Evolutionary conservation across 30 jellyfish, hydroid and myxozoan genomes (phyloP).

Genomic region (Aurelia coerulea): DNA sequence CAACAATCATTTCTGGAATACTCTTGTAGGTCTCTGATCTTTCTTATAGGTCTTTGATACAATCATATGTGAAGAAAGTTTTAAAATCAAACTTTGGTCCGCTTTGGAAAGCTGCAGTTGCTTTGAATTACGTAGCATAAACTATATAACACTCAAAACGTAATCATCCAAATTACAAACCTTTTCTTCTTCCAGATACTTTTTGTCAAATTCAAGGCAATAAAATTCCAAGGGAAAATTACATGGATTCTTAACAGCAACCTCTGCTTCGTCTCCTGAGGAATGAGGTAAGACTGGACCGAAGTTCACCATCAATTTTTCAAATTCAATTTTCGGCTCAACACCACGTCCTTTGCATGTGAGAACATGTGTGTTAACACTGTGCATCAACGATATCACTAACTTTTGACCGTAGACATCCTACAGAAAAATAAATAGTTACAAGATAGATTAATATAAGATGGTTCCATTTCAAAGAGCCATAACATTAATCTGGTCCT

Average conservation of each 20-base stretch:
- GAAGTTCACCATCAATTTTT: slow-evolving; percentile 72
- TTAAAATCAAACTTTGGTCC: too few relatives aligned
- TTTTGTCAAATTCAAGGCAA: slow-evolving; percentile 95
- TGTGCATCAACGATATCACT: slow-evolving; percentile 67
- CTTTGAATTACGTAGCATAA: too few relatives aligned
- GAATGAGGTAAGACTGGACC: slow-evolving; percentile 95
- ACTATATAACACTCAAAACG: not conserved
- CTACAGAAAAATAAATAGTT: slow-evolving; percentile 23
- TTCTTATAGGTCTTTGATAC: too few relatives aligned
- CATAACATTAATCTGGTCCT: too few relatives aligned
- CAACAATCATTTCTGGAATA: too few relatives aligned
- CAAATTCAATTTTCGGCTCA: slow-evolving; percentile 95
- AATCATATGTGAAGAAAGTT: too few relatives aligned
- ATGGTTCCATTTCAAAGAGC: too few relatives aligned
- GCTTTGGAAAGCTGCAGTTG: too few relatives aligned
- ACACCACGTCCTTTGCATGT: slow-evolving; percentile 94
- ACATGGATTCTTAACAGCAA: slow-evolving; percentile 89
- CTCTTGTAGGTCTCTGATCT: too few relatives aligned
- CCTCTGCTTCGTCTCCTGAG: slow-evolving; percentile 86
- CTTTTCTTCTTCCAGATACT: slow-evolving; percentile 91
- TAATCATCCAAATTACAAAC: slow-evolving; percentile 29
- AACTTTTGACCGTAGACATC: slow-evolving; percentile 73
- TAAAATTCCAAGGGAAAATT: slow-evolving; percentile 91
- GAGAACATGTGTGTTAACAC: slow-evolving; percentile 67
- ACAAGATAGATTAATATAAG: too few relatives aligned